Evolutionary conservation across 92 coral and sea anemone species (phyloP).

Genomic region (Siderastrea siderea): DNA sequence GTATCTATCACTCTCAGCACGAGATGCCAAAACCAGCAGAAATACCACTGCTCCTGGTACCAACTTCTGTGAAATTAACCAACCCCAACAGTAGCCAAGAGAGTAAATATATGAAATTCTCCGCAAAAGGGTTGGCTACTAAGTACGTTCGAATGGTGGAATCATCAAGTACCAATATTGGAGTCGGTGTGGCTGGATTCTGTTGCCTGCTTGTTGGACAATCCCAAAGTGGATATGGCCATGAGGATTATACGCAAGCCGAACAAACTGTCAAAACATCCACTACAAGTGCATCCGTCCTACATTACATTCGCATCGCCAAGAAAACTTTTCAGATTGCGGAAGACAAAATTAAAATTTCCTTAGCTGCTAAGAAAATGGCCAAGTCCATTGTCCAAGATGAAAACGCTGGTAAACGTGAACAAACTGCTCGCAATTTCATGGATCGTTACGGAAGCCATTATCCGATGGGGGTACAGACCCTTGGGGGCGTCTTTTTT

Average conservation of each 20-base stretch:
- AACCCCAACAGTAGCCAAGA: slow-evolving; percentile 22
- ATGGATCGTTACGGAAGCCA: slow-evolving; percentile 49
- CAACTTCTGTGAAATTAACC: slow-evolving; percentile 15
- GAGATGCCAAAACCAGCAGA: slow-evolving; percentile 43
- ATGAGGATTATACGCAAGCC: background rate
- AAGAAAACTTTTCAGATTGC: slow-evolving; percentile 31
- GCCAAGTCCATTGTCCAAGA: slow-evolving; percentile 26
- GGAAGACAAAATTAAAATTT: slow-evolving; percentile 20
- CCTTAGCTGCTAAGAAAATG: slow-evolving; percentile 17
- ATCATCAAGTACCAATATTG: slow-evolving; percentile 50
- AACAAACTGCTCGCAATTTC: slow-evolving; percentile 15
- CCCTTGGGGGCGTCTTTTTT: no score
- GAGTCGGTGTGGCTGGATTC: slow-evolving; percentile 31
- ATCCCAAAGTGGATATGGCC: slow-evolving; percentile 2
- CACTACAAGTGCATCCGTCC: slow-evolving; percentile 30
- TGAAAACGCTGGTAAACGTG: background rate
- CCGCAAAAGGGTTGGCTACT: slow-evolving; percentile 7
- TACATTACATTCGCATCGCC: background rate
- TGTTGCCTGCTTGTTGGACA: slow-evolving; percentile 24
- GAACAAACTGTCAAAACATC: background rate
- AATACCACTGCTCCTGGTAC: slow-evolving; percentile 22
- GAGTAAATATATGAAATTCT: slow-evolving; percentile 31
- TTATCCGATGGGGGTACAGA: slow-evolving; percentile 42
- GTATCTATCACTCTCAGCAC: no score
- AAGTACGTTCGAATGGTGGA: slow-evolving; percentile 25